Evolutionary conservation across 1,140 invertebrate species (phyloP), one percentile per base, ranked within the genome.

Genomic region (Calliphora vicina): DNA sequence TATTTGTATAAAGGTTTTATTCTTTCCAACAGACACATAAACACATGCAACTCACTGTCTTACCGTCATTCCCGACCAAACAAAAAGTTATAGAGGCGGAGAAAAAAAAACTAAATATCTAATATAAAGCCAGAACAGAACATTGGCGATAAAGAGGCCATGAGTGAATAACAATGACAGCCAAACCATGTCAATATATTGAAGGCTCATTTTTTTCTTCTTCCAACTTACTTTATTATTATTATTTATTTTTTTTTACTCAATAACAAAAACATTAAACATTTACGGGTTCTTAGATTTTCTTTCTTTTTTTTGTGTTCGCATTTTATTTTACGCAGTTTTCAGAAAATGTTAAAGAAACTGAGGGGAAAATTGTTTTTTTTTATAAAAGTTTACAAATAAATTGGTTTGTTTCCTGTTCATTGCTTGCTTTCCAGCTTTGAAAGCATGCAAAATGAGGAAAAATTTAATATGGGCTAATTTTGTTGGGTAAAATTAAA

Each of bases 101-200:
- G 42, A 43, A 43, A 50, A 17, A 50, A n/a, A 50, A 17, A 15
- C 0, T 2, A 50, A 15, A 13, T 35, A 35, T 8, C 6, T 35
- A 50, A 50, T 50, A 50, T 50, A 50, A 50, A 6, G 45, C 71
- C 26, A 27, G 71, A 73, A 73, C 26, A 27, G 71, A 73, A 73
- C 27, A 42, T 74, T n/a, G 13, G 17, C 26, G 20, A 35, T 74
- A 35, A 74, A 74, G 6, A 29, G 71, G 72, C 27, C 72, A 35
- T 74, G 72, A 27, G 27, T 74, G 35, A 74, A 74, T 20, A 74
- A 74, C 13, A 20, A 29, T 74, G 26, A 74, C 72, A 74, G 17
- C 72, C 26, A 74, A 74, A 74, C 15, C 29, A 74, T 74, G 13
- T 74, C 45, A 50, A 50, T 50, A 50, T 50, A 50, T 50, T 50